A percentile compares a stretch with the other conserved stretches of the same genome.
Evolutionary conservation across 2,113 vertebrate species (phyloP).

Genomic region (Pogonocichla stellata): DNA sequence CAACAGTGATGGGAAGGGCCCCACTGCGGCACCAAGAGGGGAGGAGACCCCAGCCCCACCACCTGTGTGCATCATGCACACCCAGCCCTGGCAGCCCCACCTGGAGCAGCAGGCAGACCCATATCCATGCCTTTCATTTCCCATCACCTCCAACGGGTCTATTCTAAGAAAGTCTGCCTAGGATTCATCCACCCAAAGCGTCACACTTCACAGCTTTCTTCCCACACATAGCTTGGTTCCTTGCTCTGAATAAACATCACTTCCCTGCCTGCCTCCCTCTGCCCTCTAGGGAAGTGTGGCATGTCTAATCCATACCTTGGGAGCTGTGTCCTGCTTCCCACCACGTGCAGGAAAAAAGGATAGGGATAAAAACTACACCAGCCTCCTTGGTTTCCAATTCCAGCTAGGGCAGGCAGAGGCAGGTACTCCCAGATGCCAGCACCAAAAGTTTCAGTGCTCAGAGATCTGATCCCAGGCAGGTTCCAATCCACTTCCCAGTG

Average conservation of each 20-base stretch:
- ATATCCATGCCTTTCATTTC: background rate
- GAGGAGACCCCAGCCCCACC: background rate
- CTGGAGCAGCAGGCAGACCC: background rate
- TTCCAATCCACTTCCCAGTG: background rate
- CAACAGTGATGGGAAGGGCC: background rate
- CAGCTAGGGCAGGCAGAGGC: background rate
- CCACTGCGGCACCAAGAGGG: background rate
- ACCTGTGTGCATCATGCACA: accelerated
- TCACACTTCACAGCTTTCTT: slow-evolving; percentile 27
- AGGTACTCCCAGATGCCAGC: background rate
- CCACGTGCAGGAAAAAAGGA: background rate
- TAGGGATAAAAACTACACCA: background rate
- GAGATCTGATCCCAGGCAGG: background rate
- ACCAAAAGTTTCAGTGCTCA: background rate
- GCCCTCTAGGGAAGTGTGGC: background rate
- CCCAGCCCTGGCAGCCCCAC: background rate
- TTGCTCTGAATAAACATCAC: background rate
- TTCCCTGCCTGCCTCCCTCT: background rate
- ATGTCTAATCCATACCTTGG: background rate
- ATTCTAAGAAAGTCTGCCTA: slow-evolving; percentile 3
- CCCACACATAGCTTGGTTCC: background rate
- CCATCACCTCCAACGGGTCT: background rate
- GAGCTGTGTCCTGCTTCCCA: background rate
- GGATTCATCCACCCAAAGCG: background rate
- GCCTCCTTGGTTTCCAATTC: background rate